Conservation (phyloP, 2,113 vertebrate genomes). For the Rhinogobius similis region DNA sequence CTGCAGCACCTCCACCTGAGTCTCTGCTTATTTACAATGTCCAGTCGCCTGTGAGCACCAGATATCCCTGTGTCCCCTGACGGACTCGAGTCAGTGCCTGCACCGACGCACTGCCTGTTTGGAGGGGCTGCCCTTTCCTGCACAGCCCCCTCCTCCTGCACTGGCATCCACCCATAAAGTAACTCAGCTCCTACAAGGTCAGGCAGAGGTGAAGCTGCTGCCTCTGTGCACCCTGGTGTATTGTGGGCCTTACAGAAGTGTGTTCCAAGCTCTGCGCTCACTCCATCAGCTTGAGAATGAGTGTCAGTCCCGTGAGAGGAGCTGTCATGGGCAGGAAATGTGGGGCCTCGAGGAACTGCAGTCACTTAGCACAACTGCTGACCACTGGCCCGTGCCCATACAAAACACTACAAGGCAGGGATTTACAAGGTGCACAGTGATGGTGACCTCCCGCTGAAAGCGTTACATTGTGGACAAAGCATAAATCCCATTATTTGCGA, state of each 20-base stretch:
- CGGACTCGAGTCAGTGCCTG: background rate
- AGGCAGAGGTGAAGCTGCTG: slow-evolving; percentile 77
- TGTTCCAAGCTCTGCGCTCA: slow-evolving; percentile 75
- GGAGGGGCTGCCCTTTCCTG: slow-evolving; percentile 13
- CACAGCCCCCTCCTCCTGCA: slow-evolving; percentile 30
- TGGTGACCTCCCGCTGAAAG: background rate
- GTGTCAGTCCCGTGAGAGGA: slow-evolving; percentile 80
- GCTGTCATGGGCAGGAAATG: slow-evolving; percentile 80
- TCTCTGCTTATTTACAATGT: slow-evolving; percentile 19
- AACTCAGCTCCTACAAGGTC: slow-evolving; percentile 78
- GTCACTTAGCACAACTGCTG: slow-evolving; percentile 18
- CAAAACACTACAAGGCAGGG: slow-evolving; percentile 32
- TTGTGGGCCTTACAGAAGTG: slow-evolving; percentile 61
- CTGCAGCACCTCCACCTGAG: slow-evolving; percentile 6
- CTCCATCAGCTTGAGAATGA: slow-evolving; percentile 80
- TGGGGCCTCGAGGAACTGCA: slow-evolving; percentile 43
- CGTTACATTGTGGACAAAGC: background rate
- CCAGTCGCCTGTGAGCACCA: slow-evolving; percentile 28
- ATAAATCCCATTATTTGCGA: background rate
- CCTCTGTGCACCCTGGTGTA: slow-evolving; percentile 44
- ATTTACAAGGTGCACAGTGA: background rate
- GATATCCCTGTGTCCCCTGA: slow-evolving; percentile 21
- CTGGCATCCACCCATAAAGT: slow-evolving; percentile 22
- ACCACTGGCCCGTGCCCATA: slow-evolving; percentile 52
- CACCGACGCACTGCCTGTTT: too few relatives aligned